Conservation (phyloP, 2,113 vertebrate genomes). For the Serilophus lunatus region DNA sequence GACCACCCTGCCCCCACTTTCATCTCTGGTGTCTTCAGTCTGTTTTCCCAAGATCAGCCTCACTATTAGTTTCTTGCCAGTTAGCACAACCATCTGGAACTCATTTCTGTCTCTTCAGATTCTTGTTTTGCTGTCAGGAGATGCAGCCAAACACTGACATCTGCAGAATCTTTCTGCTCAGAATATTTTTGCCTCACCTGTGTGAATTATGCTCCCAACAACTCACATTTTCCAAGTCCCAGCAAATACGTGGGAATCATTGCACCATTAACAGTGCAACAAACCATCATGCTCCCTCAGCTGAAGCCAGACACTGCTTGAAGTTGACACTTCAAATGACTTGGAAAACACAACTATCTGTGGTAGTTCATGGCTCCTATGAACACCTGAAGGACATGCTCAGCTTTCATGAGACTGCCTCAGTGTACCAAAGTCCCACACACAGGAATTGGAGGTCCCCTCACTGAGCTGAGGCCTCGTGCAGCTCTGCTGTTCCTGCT, state of each 20-base stretch:
- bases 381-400: not conserved
- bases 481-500: not conserved
- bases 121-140: not conserved
- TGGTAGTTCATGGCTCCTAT: not conserved
- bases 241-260: not conserved
- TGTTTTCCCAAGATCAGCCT: slow-evolving; percentile 60
- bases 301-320: not conserved
- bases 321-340: rapidly evolving
- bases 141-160: not conserved
- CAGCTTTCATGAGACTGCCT: not conserved
- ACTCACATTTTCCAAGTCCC: not conserved
- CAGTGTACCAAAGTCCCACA: not conserved
- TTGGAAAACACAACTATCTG: not conserved
- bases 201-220: not conserved
- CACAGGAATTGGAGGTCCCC: not conserved
- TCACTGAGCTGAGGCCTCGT: not conserved
- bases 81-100: slow-evolving; percentile 58
- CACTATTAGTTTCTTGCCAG: slow-evolving; percentile 28
- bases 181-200: not conserved
- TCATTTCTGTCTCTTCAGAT: slow-evolving; percentile 20
- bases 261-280: not conserved
- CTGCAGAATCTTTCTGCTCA: not conserved
- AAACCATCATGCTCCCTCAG: not conserved
- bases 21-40: slow-evolving; percentile 40
- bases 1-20: slow-evolving; percentile 58